Conservation (phyloP, 35 echinoderm and acorn worm species). For the Holothuria glaberrima region DNA sequence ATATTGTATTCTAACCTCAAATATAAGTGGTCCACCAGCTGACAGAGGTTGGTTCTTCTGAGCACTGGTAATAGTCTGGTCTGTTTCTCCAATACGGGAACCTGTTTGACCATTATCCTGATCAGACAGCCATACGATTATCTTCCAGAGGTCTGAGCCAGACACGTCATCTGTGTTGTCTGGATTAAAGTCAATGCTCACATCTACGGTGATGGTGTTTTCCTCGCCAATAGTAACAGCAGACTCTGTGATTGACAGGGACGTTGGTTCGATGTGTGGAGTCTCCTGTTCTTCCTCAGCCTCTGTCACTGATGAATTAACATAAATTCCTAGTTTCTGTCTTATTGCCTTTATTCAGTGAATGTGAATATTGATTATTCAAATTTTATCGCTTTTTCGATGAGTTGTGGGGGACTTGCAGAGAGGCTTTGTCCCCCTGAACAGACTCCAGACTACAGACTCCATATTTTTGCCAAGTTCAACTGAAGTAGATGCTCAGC, state of each 20-base stretch:
- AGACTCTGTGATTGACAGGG: background rate
- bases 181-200: slow-evolving; percentile 35
- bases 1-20: background rate
- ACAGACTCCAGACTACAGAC: too few relatives aligned
- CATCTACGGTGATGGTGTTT: background rate
- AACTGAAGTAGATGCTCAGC: too few relatives aligned
- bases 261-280: slow-evolving; percentile 15
- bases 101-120: background rate
- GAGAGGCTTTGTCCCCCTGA: too few relatives aligned
- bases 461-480: too few relatives aligned
- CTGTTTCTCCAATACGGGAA: background rate
- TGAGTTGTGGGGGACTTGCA: too few relatives aligned
- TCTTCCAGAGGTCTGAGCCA: slow-evolving; percentile 23
- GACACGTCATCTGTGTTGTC: slow-evolving; percentile 19
- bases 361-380: too few relatives aligned
- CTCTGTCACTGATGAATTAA: too few relatives aligned
- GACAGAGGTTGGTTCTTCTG: slow-evolving; percentile 7
- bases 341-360: too few relatives aligned
- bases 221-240: slow-evolving; percentile 7
- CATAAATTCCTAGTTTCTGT: too few relatives aligned
- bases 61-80: slow-evolving; percentile 1
- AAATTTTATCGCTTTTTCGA: too few relatives aligned
- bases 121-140: slow-evolving; percentile 48
- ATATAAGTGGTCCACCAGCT: slow-evolving; percentile 2
- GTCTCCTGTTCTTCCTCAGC: slow-evolving; percentile 20